These are phyloP conservation scores for Sebastes variabilis DNA, from an alignment of 2,797 vertebrate genomes.

Conservation along the genomic window DNA sequence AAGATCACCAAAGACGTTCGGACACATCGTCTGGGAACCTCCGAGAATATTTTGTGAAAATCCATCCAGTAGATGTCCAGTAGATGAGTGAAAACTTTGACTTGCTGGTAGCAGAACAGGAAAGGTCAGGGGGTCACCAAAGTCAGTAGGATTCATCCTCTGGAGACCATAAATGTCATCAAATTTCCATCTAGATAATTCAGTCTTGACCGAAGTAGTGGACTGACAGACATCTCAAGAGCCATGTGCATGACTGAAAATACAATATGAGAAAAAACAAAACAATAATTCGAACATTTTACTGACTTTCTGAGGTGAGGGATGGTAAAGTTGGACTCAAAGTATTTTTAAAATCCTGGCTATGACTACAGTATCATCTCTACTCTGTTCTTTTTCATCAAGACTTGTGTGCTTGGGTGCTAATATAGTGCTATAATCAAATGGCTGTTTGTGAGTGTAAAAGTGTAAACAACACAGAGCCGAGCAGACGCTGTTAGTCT, in stretches of 20 bases:
- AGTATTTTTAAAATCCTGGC: not conserved
- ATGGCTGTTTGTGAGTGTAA: conserved; percentile 11
- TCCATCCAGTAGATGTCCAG: not conserved
- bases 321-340: not conserved
- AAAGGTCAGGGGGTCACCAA: not conserved
- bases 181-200: not conserved
- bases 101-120: not conserved
- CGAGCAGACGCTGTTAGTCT: conserved; percentile 35
- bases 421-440: not conserved
- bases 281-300: not conserved
- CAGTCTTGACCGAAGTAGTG: not conserved
- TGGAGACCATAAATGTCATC: not conserved
- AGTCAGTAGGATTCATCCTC: not conserved
- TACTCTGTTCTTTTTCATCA: not conserved
- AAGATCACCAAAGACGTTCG: not conserved
- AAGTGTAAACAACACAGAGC: conserved; percentile 48
- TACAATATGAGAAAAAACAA: not conserved
- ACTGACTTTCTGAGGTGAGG: not conserved
- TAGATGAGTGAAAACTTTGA: not conserved
- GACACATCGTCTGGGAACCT: not conserved
- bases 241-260: not conserved
- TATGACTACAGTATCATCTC: not conserved
- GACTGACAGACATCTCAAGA: too few relatives aligned
- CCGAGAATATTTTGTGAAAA: not conserved
- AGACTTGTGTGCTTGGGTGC: not conserved